Conservation (phyloP, 2,888 invertebrate species). For the Leptarthrus brevirostris region DNA sequence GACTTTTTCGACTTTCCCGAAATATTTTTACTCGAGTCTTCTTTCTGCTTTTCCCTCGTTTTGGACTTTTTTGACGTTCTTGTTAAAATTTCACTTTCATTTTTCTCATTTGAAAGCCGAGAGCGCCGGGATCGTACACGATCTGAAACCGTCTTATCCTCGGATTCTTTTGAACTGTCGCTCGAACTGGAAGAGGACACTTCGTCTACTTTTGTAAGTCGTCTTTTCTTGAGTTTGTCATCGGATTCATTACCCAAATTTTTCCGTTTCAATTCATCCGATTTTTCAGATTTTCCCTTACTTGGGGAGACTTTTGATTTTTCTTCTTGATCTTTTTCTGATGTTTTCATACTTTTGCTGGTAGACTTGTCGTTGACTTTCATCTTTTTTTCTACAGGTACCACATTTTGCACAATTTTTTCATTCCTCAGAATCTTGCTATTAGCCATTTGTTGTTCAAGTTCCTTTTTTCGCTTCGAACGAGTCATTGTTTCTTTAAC, state of each 20-base stretch:
- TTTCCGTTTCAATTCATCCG: slow-evolving; percentile 54
- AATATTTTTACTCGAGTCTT: slow-evolving; percentile 11
- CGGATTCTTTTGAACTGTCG: slow-evolving; percentile 60
- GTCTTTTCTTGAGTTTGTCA: slow-evolving; percentile 37
- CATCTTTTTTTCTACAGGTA: neutral
- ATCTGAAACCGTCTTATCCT: slow-evolving; percentile 56
- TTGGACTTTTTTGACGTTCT: slow-evolving; percentile 58
- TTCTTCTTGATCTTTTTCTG: slow-evolving; percentile 41
- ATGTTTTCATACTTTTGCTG: slow-evolving; percentile 4
- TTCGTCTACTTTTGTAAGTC: slow-evolving; percentile 24
- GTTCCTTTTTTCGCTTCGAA: slow-evolving; percentile 64
- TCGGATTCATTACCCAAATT: slow-evolving; percentile 47
- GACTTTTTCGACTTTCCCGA: slow-evolving; percentile 50
- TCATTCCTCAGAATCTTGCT: slow-evolving; percentile 65
- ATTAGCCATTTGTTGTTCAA: slow-evolving; percentile 65
- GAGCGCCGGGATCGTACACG: slow-evolving; percentile 56
- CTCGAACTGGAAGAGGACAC: slow-evolving; percentile 39
- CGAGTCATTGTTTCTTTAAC: slow-evolving; percentile 65
- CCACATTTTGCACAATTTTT: slow-evolving; percentile 62
- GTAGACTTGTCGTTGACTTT: neutral
- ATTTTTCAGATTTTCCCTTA: slow-evolving; percentile 45
- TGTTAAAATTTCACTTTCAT: neutral
- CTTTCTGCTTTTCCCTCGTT: slow-evolving; percentile 57
- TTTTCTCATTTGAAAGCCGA: slow-evolving; percentile 42
- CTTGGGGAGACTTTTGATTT: slow-evolving; percentile 28